Base-by-base conservation (phyloP, 2,888 invertebrate species). In the Sycophila texana region DNA sequence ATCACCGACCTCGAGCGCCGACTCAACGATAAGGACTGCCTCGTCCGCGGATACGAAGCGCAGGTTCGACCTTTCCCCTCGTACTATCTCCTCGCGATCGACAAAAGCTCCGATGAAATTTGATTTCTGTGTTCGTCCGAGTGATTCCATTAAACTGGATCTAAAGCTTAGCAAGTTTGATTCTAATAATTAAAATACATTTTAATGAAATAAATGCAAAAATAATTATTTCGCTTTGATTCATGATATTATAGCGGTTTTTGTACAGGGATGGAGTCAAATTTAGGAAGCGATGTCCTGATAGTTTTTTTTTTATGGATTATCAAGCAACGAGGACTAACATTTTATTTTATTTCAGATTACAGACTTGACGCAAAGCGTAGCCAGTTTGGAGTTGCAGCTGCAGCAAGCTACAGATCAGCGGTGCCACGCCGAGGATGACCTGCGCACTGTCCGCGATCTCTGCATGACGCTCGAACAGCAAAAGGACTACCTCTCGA, bases 311-410 rank as follows among this genome's bases (percentile, higher is more conserved):
- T 30, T 30, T 4, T 4, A 4, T 30, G 4, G 4, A 30, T 3
- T 30, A 4, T 30, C 30, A 7, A 30, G 7, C 4, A 30, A 7
- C 2, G 30, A 30, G 7, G 7, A 10, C 39, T 39, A 10, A 39
- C 5, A 7, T 7, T 39, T 5, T 39, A 39, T 39, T 39, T 39
- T 39, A 39, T 39, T 39, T 39, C 83, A 92, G 92, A 92, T 93
- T 78, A 85, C 90, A 20, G 92, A 92, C 60, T 83, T 92, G 68
- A 91, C 88, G 22, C 87, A 89, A 68, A 89, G 83, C 47, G 84
- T 95, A 72, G 92, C 93, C 0, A 92, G 92, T 84, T 89, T 95
- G 83, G 94, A 96, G 90, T 91, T 92, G 3, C 94, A 96, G 85
- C 90, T 94, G 78, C 92, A 93, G 20, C 93, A 93, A 83, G 90